These are phyloP conservation scores for Apoda limacodes DNA, from an alignment of 2,888 invertebrate species.

Conservation along the genomic window DNA sequence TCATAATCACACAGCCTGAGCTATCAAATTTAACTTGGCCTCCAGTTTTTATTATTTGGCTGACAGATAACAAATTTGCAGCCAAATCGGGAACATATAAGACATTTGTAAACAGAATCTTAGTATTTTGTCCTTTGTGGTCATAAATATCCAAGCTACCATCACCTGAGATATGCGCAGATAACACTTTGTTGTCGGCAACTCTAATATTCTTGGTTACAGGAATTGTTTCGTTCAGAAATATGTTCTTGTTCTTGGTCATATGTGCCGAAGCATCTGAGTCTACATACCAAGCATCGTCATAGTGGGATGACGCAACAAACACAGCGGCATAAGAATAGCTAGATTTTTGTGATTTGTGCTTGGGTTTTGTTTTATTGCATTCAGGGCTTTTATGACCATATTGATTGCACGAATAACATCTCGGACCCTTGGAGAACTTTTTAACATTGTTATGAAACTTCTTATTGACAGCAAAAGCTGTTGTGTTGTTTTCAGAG, in stretches of 20 bases:
- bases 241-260: constrained; percentile 14
- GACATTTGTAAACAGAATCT: constrained; percentile 14
- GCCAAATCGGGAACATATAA: constrained; percentile 15
- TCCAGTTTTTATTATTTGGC: constrained; percentile 14
- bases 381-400: constrained; percentile 9
- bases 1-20: constrained; percentile 13
- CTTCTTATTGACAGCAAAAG: constrained; percentile 2
- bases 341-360: constrained; percentile 2
- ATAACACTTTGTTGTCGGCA: constrained; percentile 19
- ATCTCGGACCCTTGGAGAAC: constrained; percentile 1
- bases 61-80: constrained; percentile 16
- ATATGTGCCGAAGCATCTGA: constrained; percentile 18
- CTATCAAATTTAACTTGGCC: constrained; percentile 18
- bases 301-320: constrained; percentile 5
- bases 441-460: constrained; percentile 1
- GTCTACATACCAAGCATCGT: constrained; percentile 19
- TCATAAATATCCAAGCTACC: constrained; percentile 4
- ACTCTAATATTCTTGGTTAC: constrained; percentile 19
- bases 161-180: constrained; percentile 11
- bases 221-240: constrained; percentile 14
- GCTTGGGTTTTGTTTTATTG: constrained; percentile 8
- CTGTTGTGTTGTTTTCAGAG: constrained; percentile 1
- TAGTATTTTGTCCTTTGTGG: constrained; percentile 7
- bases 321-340: constrained; percentile 14
- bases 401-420: constrained; percentile 8